A percentile compares a stretch with the other conserved stretches of the same genome.
These are phyloP conservation scores for Oedothorax gibbosus DNA, from an alignment of 1,140 invertebrate species.

Conservation along the genomic window DNA sequence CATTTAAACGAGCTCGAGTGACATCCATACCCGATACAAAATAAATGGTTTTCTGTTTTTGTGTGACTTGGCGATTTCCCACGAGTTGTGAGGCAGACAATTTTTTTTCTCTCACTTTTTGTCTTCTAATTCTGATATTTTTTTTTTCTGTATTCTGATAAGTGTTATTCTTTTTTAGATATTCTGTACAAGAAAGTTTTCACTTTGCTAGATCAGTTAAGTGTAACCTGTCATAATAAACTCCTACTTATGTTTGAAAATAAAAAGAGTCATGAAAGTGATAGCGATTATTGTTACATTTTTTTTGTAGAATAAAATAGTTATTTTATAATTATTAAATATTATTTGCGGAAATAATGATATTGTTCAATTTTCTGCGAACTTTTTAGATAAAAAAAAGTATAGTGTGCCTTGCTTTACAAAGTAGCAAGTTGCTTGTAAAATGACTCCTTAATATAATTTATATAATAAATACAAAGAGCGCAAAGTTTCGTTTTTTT, in stretches of 20 bases:
- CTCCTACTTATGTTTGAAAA: neutral
- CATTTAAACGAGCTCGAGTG: constrained; percentile 28
- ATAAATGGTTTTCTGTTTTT: constrained; percentile 46
- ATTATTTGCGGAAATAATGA: too few relatives aligned
- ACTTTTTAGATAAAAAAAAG: too few relatives aligned
- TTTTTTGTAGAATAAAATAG: too few relatives aligned
- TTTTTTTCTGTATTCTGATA: neutral
- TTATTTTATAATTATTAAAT: too few relatives aligned
- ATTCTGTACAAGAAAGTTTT: neutral
- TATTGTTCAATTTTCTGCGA: too few relatives aligned
- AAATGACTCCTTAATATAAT: too few relatives aligned
- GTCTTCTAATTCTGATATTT: neutral
- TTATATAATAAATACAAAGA: too few relatives aligned
- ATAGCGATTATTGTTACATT: too few relatives aligned
- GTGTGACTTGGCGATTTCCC: constrained; percentile 12
- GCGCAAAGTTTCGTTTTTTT: too few relatives aligned
- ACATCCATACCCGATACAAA: constrained; percentile 30
- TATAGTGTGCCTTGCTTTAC: too few relatives aligned
- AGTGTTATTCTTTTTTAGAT: too few relatives aligned
- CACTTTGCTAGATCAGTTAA: neutral
- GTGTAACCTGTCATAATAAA: neutral
- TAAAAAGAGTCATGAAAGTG: neutral
- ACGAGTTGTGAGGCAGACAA: neutral
- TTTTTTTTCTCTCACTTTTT: constrained; percentile 24
- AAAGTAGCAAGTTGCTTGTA: too few relatives aligned